phyloP scores from a whole-genome alignment of 1,140 invertebrate species.

The Meteorus sp. region DNA sequence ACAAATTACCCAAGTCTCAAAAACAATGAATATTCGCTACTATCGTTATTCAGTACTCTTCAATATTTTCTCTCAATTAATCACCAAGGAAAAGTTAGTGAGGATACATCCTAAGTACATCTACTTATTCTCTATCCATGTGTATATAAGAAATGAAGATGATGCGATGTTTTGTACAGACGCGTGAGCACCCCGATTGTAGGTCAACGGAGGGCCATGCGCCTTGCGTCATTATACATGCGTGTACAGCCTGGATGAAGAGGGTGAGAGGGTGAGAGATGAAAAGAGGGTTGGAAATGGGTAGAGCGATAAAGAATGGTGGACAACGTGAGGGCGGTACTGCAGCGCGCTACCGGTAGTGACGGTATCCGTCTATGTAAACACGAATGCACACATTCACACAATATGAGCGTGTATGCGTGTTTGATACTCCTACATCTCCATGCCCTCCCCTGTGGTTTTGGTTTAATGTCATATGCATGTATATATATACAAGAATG shows the following conservation, averaged over 20 bases:
- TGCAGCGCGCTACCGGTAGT: slow-evolving; percentile 10
- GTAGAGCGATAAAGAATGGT: too few species aligned
- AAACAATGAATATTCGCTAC: too few species aligned
- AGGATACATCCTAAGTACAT: neutral
- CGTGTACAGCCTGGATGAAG: slow-evolving; percentile 21
- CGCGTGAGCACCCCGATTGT: slow-evolving; percentile 21
- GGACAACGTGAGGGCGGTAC: slow-evolving; percentile 2
- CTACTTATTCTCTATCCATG: too few species aligned
- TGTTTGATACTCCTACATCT: too few species aligned
- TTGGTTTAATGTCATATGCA: too few species aligned
- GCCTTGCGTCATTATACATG: slow-evolving; percentile 29
- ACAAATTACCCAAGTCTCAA: too few species aligned
- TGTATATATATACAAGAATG: too few species aligned
- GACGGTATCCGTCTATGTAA: neutral
- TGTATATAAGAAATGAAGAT: neutral
- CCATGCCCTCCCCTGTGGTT: neutral
- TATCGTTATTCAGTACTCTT: too few species aligned
- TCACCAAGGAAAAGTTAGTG: neutral
- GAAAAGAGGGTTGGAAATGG: neutral
- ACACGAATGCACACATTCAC: too few species aligned
- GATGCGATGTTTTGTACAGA: neutral
- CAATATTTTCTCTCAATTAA: neutral
- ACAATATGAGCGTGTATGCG: too few species aligned
- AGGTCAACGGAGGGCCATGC: slow-evolving; percentile 29
- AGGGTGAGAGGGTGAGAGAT: neutral